Conservation (phyloP, 2,113 vertebrate species). For the Takifugu bimaculatus region DNA sequence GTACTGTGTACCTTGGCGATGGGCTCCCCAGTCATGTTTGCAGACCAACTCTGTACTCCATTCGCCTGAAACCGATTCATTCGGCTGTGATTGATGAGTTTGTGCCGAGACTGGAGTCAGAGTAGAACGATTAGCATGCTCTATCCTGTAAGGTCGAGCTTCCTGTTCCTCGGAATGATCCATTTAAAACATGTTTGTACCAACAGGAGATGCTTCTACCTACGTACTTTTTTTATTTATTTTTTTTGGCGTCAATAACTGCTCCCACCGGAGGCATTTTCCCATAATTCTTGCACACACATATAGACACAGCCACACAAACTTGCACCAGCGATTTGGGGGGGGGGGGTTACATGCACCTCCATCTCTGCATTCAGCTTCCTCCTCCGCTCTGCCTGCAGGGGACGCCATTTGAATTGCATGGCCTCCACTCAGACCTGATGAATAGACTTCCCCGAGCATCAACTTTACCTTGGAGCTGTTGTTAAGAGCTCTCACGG, state of each 20-base stretch:
- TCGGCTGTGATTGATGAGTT: too few relatives aligned
- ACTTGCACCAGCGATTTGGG: background rate
- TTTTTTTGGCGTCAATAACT: too few relatives aligned
- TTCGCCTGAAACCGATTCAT: too few relatives aligned
- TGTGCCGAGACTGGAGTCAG: too few relatives aligned
- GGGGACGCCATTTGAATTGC: slow-evolving; percentile 1
- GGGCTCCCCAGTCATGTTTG: background rate
- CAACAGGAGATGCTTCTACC: too few relatives aligned
- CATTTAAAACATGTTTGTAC: too few relatives aligned
- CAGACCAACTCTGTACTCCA: too few relatives aligned
- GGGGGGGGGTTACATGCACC: background rate
- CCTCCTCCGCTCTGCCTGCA: slow-evolving; percentile 7
- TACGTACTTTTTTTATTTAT: too few relatives aligned
- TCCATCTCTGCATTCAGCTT: slow-evolving; percentile 5
- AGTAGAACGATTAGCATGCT: too few relatives aligned
- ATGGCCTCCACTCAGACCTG: slow-evolving; percentile 7
- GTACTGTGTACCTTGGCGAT: background rate
- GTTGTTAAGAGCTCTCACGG: slow-evolving; percentile 12
- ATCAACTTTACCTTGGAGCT: slow-evolving; percentile 21
- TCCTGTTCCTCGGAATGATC: too few relatives aligned
- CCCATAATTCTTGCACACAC: background rate
- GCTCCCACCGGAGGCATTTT: too few relatives aligned
- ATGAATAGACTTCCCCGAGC: slow-evolving; percentile 21
- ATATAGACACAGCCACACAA: background rate
- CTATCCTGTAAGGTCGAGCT: too few relatives aligned